A percentile compares a stretch with the other conserved stretches of the same genome.
These are phyloP conservation scores for Lithobius niger DNA, from an alignment of 1,140 invertebrate genomes.

Conservation along the genomic window DNA sequence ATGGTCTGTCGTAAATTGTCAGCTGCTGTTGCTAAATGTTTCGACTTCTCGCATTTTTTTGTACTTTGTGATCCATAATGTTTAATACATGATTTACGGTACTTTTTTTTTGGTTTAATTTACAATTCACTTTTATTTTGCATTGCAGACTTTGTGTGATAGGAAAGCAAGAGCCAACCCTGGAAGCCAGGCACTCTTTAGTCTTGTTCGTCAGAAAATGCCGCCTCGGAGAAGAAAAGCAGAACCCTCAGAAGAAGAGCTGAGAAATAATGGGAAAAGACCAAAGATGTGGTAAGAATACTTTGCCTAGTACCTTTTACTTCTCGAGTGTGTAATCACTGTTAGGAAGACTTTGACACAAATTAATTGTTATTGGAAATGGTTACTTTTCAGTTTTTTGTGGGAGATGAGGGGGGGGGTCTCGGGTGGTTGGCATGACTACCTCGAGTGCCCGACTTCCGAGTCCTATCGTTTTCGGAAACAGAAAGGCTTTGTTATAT, in stretches of 20 bases:
- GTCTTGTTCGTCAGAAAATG: constrained; percentile 2
- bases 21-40: no score
- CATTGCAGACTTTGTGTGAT: background rate
- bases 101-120: no score
- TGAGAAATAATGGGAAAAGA: constrained; percentile 3
- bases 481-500: no score
- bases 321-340: no score
- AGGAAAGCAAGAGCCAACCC: constrained; percentile 3
- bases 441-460: background rate
- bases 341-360: no score
- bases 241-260: constrained; percentile 1
- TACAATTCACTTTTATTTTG: no score
- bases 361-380: background rate
- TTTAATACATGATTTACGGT: no score
- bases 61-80: no score
- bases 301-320: no score
- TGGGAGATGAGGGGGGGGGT: background rate
- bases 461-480: background rate
- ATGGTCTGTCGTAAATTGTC: no score
- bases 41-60: no score
- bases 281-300: background rate
- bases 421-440: background rate
- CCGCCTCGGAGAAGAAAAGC: constrained; percentile 1
- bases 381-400: background rate
- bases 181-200: background rate